Percentiles rank a stretch among this genome's conserved stretches.
Evolutionary conservation across 2,888 invertebrate species (phyloP).

Genomic region (Conistra vaccinii): DNA sequence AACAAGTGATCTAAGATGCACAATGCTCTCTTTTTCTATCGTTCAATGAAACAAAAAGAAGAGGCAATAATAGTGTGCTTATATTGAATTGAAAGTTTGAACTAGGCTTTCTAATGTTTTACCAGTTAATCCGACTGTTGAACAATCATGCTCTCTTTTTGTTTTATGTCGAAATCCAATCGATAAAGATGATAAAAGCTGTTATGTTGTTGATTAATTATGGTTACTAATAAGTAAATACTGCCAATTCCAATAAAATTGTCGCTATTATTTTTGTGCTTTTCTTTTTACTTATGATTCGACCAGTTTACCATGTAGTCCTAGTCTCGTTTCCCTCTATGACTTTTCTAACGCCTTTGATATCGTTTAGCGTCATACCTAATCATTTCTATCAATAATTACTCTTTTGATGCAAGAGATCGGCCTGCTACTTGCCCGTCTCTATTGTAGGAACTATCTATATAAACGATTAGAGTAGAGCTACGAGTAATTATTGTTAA

Average conservation of each 20-base stretch:
- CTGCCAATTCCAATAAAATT: constrained; percentile 65
- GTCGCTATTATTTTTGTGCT: constrained; percentile 30
- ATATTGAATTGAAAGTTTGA: constrained; percentile 67
- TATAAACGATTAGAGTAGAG: too few species aligned
- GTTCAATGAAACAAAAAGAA: constrained; percentile 62
- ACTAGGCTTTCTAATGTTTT: constrained; percentile 49
- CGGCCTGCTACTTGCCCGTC: too few species aligned
- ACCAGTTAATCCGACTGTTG: constrained; percentile 32
- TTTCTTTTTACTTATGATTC: not conserved
- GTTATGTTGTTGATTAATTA: constrained; percentile 46
- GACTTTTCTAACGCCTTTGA: not conserved
- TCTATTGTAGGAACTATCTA: not conserved
- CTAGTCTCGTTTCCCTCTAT: not conserved
- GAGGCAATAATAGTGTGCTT: constrained; percentile 39
- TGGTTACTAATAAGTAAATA: constrained; percentile 56
- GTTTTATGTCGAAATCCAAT: constrained; percentile 47
- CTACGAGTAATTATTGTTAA: not conserved
- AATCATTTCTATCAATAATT: not conserved
- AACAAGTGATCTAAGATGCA: not conserved
- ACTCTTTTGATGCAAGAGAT: not conserved
- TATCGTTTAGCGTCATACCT: too few species aligned
- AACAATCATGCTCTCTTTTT: constrained; percentile 31
- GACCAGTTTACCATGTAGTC: not conserved
- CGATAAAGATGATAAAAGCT: constrained; percentile 37
- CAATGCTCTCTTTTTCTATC: constrained; percentile 61